phyloP scores from a whole-genome alignment of 1,140 invertebrate genomes.

The Bombus terrestris region DNA sequence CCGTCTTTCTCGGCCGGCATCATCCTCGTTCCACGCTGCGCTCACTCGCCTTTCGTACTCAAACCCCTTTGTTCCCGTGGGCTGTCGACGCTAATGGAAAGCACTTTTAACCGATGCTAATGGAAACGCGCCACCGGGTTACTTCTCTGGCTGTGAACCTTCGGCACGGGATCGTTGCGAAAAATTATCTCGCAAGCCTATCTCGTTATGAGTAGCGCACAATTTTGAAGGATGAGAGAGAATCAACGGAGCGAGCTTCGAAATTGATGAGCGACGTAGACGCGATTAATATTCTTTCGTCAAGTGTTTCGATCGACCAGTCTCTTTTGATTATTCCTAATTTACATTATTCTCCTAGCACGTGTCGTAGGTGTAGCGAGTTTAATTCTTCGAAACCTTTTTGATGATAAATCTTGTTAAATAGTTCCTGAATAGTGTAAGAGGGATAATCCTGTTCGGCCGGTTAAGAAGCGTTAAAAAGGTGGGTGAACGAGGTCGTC shows the following conservation, averaged over 20 bases:
- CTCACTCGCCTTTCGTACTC: constrained; percentile 62
- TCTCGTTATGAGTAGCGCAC: constrained; percentile 35
- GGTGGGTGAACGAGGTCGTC: constrained; percentile 34
- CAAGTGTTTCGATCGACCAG: not conserved
- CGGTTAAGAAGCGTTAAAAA: constrained; percentile 27
- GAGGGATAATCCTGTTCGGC: constrained; percentile 23
- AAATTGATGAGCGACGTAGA: constrained; percentile 34
- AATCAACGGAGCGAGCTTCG: not conserved
- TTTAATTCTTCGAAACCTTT: not conserved
- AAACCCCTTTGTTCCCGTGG: constrained; percentile 74
- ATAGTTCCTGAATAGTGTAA: constrained; percentile 3
- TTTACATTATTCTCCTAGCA: not conserved
- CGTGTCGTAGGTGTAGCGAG: not conserved
- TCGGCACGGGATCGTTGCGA: constrained; percentile 42
- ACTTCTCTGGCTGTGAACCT: constrained; percentile 29
- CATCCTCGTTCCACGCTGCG: constrained; percentile 35
- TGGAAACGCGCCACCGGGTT: constrained; percentile 73
- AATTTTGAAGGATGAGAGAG: constrained; percentile 23
- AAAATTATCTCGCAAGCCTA: constrained; percentile 55
- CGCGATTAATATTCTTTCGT: constrained; percentile 13
- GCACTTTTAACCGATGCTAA: constrained; percentile 80
- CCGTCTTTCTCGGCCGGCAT: constrained; percentile 58
- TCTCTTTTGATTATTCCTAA: constrained; percentile 24
- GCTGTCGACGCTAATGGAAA: constrained; percentile 76
- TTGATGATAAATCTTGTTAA: not conserved